Evolutionary conservation across 2,888 invertebrate species (phyloP).

Genomic region (Melolontha melolontha): DNA sequence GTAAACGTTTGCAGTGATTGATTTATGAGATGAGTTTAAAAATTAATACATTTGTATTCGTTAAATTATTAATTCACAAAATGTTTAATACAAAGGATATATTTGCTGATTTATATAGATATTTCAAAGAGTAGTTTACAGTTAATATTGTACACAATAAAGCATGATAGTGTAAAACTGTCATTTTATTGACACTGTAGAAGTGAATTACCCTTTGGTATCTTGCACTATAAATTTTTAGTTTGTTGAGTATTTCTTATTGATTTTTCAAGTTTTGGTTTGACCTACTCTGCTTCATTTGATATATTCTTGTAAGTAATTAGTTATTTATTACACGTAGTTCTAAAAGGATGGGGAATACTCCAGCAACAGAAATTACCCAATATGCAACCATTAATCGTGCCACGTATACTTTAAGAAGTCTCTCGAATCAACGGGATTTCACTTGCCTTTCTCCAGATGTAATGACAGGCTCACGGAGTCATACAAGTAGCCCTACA

Average conservation of each 20-base stretch:
- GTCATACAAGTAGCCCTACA: conserved; percentile 61
- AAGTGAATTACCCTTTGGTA: too few relatives aligned
- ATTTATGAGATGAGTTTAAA: not conserved
- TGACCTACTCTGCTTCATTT: too few relatives aligned
- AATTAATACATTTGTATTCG: conserved; percentile 17
- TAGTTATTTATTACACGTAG: conserved; percentile 49
- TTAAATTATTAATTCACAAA: too few relatives aligned
- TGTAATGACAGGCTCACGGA: conserved; percentile 54
- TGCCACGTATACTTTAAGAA: conserved; percentile 72
- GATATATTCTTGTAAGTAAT: too few relatives aligned
- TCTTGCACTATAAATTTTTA: too few relatives aligned
- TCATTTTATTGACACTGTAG: too few relatives aligned
- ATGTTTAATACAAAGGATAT: not conserved
- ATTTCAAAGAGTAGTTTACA: too few relatives aligned
- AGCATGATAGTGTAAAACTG: too few relatives aligned
- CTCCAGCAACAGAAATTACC: conserved; percentile 72
- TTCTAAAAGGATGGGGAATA: conserved; percentile 62
- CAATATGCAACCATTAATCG: conserved; percentile 72
- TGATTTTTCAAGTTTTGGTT: too few relatives aligned
- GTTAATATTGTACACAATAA: too few relatives aligned
- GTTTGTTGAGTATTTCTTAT: too few relatives aligned
- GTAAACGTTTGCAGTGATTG: conserved; percentile 54
- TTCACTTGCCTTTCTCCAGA: conserved; percentile 59
- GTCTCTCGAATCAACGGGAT: conserved; percentile 65
- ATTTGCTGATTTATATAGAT: too few relatives aligned